Base-by-base conservation (phyloP, 2,888 invertebrate species). In the Macaria notata region DNA sequence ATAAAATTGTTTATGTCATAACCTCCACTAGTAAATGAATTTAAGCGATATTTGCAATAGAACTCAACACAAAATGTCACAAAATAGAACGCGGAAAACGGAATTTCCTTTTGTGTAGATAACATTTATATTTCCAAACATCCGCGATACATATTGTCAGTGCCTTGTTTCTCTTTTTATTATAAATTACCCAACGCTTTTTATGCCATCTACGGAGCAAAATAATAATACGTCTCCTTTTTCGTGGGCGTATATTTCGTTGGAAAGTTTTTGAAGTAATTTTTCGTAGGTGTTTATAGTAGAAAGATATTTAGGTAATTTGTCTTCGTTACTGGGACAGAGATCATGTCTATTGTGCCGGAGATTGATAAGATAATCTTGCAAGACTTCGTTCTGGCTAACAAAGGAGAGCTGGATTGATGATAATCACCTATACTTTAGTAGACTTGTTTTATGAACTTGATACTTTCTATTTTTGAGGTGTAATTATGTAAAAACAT, bases 111-210 rank as follows among this genome's bases (percentile, higher is more conserved):
- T 42, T 41, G 36, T 38, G 33, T 50, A 46, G n/a, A 7, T 46
- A 44, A 49, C 43, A 38, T 43, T 45, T 49, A 54, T 54, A 54
- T 42, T 39, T 49, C 19, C 7, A 39, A 31, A 33, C 30, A 49
- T 50, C 42, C 29, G 7, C 9, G 4, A 43, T 6, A 42, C 46
- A 50, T 50, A 50, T 56, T 52, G 45, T 49, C 56, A 8, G 42
- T 39, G 6, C 41, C 31, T 42, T 42, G 44, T 29, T 54, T 48
- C 31, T 5, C 42, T 31, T 43, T 46, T 54, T 39, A 54, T 41
- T 31, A 51, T 51, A 51, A 51, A 57, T 53, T 46, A 53, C 49
- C 49, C 38, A 44, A 51, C 43, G 47, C 51, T 56, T 52, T 52
- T 51, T 31, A 47, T 42, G 3, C 38, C 38, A 30, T 50, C 9